phyloP scores from a whole-genome alignment of 2,113 vertebrate species.

The Silurus glanis region DNA sequence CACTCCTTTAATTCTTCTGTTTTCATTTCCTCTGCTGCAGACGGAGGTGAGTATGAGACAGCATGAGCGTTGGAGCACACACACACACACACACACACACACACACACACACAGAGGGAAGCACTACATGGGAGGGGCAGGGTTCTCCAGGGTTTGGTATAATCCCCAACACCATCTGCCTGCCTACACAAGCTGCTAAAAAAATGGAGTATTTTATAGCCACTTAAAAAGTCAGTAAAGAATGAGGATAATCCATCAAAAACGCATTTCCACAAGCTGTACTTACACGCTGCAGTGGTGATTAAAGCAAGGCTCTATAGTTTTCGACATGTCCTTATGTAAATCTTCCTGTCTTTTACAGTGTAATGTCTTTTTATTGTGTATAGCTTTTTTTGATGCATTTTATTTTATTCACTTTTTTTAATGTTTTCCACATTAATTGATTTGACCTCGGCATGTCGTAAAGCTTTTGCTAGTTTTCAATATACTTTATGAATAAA shows the following conservation, averaged over 20 bases:
- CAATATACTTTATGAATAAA: not conserved
- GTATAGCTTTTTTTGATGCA: not conserved
- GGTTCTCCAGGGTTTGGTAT: slow-evolving; percentile 66
- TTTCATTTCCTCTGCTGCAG: slow-evolving; percentile 71
- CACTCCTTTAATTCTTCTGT: slow-evolving; percentile 68
- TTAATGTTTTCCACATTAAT: not conserved
- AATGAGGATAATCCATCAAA: slow-evolving; percentile 59
- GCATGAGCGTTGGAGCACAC: slow-evolving; percentile 53
- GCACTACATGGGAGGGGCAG: slow-evolving; percentile 43
- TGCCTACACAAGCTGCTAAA: slow-evolving; percentile 69
- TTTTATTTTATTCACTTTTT: not conserved
- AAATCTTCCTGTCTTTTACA: slow-evolving; percentile 1
- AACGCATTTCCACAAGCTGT: slow-evolving; percentile 47
- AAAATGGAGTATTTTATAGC: slow-evolving; percentile 59
- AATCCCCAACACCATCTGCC: slow-evolving; percentile 69
- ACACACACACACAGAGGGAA: not conserved
- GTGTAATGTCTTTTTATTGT: not conserved
- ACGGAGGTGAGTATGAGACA: slow-evolving; percentile 76
- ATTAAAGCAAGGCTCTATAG: not conserved
- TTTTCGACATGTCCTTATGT: not conserved
- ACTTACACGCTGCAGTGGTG: slow-evolving; percentile 23
- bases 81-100: slow-evolving; percentile 4
- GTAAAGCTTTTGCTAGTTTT: not conserved
- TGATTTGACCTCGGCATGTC: not conserved
- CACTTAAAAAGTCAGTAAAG: slow-evolving; percentile 63